Evolutionary conservation across 2,113 vertebrate genomes (phyloP).

Genomic region (Irena cyanogastra): DNA sequence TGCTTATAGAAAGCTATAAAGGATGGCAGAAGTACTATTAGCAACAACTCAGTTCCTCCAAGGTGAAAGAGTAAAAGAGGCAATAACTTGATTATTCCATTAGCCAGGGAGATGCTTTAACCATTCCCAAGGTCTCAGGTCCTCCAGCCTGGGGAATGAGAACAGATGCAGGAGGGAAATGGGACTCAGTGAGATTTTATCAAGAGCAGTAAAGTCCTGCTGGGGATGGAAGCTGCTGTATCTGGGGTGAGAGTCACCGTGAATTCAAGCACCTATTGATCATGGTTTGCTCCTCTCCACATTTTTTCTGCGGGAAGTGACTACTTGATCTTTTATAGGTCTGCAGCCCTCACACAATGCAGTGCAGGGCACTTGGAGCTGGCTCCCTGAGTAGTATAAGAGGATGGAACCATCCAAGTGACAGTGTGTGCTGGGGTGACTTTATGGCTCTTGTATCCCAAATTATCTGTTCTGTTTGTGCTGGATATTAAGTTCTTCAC

Average conservation of each 20-base stretch:
- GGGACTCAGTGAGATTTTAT: background rate
- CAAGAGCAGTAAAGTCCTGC: background rate
- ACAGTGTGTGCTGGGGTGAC: background rate
- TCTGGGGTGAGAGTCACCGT: background rate
- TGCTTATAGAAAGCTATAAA: background rate
- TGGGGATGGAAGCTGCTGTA: background rate
- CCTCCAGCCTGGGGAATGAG: background rate
- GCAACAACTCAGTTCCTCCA: background rate
- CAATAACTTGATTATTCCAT: constrained; percentile 30
- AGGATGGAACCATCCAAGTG: background rate
- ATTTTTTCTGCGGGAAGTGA: background rate
- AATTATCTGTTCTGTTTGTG: background rate
- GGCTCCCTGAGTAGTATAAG: background rate
- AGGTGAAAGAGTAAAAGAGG: background rate
- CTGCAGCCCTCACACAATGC: background rate
- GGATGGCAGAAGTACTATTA: background rate
- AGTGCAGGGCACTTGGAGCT: background rate
- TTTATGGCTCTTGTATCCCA: background rate
- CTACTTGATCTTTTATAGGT: background rate
- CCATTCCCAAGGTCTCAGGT: background rate
- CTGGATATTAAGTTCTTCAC: background rate
- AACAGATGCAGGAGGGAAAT: background rate
- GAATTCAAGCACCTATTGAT: background rate
- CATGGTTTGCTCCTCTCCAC: background rate
- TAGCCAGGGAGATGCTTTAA: background rate